These are phyloP conservation scores for Barnardius zonarius DNA, from an alignment of 2,113 vertebrate species.

Conservation along the genomic window DNA sequence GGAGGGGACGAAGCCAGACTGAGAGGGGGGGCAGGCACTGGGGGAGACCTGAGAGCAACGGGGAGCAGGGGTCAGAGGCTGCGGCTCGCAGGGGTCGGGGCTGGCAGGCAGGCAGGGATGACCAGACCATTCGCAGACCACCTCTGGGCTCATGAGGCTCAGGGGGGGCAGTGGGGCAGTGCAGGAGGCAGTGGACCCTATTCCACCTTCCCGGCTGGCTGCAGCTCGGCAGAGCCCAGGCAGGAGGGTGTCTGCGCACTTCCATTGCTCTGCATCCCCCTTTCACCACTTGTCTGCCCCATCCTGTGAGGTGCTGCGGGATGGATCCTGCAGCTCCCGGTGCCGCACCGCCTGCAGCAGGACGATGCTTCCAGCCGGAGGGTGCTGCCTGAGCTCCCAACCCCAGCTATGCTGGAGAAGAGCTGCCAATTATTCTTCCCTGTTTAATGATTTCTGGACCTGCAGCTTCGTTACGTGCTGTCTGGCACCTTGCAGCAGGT, in stretches of 20 bases:
- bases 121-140: neutral
- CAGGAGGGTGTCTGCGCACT: neutral
- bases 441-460: neutral
- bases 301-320: neutral
- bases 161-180: neutral
- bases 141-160: neutral
- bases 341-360: neutral
- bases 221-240: neutral
- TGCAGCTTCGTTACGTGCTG: neutral
- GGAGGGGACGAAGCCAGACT: neutral
- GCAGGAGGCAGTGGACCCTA: neutral
- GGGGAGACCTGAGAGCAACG: neutral
- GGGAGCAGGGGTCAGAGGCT: neutral
- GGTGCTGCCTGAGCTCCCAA: neutral
- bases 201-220: neutral
- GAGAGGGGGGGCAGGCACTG: fast-evolving
- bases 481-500: conserved; percentile 1
- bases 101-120: neutral
- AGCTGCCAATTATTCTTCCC: neutral
- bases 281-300: neutral
- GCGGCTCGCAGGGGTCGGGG: neutral
- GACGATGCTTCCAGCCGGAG: fast-evolving
- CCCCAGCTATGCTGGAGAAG: fast-evolving
- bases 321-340: neutral
- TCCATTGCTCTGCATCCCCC: fast-evolving